Evolutionary conservation across 2,113 vertebrate genomes (phyloP).

Genomic region (Brevimyrus niger): DNA sequence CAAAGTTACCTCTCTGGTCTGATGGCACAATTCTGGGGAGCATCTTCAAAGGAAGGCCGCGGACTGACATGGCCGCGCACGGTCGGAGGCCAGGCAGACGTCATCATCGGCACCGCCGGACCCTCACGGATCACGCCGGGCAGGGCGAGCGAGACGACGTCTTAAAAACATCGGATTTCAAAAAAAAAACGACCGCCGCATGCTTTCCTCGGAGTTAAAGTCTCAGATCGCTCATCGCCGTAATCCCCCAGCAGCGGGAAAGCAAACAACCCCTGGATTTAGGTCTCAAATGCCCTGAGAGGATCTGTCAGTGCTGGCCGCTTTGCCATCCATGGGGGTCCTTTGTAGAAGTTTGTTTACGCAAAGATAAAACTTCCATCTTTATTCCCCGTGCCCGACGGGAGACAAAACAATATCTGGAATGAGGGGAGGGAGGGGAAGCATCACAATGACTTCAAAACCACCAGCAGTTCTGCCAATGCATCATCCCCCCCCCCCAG

Average conservation of each 20-base stretch:
- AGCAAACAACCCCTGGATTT: conserved; percentile 8
- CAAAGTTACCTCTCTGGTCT: background rate
- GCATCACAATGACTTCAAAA: conserved; percentile 1
- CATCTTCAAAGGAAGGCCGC: background rate
- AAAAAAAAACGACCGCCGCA: background rate
- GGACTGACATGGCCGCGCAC: background rate
- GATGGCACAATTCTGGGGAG: background rate
- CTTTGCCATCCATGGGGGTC: background rate
- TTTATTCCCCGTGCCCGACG: background rate
- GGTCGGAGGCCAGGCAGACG: background rate
- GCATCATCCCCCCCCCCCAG: background rate
- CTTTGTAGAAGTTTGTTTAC: conserved; percentile 14
- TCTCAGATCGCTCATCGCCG: background rate
- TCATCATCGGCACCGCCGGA: background rate
- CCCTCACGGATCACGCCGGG: background rate
- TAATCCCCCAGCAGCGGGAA: background rate
- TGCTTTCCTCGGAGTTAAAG: background rate
- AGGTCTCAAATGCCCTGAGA: conserved; percentile 5
- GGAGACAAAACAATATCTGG: conserved; percentile 14
- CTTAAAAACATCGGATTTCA: background rate
- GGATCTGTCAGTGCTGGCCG: background rate
- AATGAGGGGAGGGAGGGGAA: background rate
- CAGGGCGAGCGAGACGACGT: background rate
- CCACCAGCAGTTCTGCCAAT: background rate
- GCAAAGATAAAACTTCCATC: conserved; percentile 12